Conservation (phyloP, 2,797 vertebrate species). For the Hozukius guyotensis region DNA sequence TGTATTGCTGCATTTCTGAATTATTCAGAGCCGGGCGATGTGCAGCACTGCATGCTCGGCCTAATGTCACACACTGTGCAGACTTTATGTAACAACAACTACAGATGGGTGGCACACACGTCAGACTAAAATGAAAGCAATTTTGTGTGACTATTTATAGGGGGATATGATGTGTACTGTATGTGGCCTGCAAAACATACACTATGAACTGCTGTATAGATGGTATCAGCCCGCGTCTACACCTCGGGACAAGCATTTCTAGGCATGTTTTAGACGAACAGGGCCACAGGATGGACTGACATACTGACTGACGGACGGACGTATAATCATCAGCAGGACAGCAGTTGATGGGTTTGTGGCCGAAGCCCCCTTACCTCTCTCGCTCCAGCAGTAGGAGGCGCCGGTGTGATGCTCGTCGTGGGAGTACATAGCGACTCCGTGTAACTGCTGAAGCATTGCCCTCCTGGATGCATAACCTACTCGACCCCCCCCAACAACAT, state of each 20-base stretch:
- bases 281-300: constrained; percentile 64
- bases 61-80: constrained; percentile 44
- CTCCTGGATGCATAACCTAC: constrained; percentile 88
- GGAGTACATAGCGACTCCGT: constrained; percentile 90
- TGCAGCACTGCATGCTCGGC: constrained; percentile 42
- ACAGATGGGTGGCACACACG: constrained; percentile 27
- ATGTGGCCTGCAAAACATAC: constrained; percentile 1
- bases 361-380: constrained; percentile 86
- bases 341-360: constrained; percentile 43
- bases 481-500: constrained; percentile 70
- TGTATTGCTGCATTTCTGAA: constrained; percentile 69
- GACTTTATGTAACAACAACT: constrained; percentile 58
- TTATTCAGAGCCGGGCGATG: constrained; percentile 67
- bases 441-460: constrained; percentile 92
- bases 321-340: constrained; percentile 51
- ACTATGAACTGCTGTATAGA: neutral
- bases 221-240: neutral
- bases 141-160: neutral
- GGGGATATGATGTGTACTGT: neutral
- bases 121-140: constrained; percentile 12
- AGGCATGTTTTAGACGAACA: constrained; percentile 50
- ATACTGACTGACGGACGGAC: constrained; percentile 53
- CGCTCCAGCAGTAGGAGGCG: constrained; percentile 83
- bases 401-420: constrained; percentile 84
- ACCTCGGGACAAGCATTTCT: constrained; percentile 12